These are phyloP conservation scores for Podiceps cristatus DNA, from an alignment of 2,113 vertebrate species.

Conservation along the genomic window DNA sequence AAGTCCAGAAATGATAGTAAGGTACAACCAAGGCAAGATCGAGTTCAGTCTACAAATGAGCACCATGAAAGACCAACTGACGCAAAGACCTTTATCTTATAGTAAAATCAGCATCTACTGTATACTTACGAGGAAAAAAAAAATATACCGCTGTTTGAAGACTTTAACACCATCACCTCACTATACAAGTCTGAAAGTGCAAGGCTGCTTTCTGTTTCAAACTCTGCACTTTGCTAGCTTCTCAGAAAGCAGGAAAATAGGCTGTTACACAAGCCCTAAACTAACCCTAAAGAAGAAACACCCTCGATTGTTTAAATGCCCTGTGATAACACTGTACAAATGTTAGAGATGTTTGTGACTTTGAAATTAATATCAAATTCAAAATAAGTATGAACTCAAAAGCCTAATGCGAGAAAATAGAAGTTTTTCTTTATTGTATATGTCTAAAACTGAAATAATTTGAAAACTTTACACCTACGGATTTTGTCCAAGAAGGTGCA, in stretches of 20 bases:
- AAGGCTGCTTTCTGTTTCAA: conserved; percentile 53
- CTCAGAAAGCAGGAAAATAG: conserved; percentile 50
- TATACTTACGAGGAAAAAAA: conserved; percentile 10
- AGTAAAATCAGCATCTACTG: conserved; percentile 39
- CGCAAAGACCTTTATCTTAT: conserved; percentile 1
- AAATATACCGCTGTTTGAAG: conserved; percentile 9
- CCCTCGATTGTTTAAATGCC: not conserved
- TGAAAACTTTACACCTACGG: not conserved
- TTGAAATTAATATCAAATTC: not conserved
- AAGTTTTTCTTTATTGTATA: not conserved
- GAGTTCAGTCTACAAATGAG: not conserved
- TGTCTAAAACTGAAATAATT: not conserved
- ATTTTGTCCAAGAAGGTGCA: not conserved
- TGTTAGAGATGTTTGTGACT: not conserved
- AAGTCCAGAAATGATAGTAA: not conserved
- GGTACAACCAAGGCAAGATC: not conserved
- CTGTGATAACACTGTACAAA: not conserved
- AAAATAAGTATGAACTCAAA: not conserved
- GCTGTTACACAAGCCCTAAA: not conserved
- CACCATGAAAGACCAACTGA: not conserved
- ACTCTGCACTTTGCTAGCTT: not conserved
- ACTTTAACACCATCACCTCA: not conserved
- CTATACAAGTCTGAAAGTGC: not conserved
- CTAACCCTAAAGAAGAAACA: not conserved
- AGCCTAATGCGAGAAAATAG: not conserved